Evolutionary conservation across 2,113 vertebrate genomes (phyloP).

Genomic region (Melanerpes formicivorus): DNA sequence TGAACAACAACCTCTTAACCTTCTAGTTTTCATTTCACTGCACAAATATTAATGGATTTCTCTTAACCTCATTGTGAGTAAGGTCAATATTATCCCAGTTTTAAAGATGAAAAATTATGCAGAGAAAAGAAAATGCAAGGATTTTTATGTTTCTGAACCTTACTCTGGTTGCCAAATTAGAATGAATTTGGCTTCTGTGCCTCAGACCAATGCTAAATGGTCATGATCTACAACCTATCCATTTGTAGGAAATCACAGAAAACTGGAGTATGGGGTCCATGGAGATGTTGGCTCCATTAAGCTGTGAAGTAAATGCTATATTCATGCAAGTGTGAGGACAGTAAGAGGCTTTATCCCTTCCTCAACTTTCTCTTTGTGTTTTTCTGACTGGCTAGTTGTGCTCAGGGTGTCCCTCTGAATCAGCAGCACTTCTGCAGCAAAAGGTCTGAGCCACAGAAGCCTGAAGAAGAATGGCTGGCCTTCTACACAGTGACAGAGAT

Average conservation of each 20-base stretch:
- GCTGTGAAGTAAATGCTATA: not conserved
- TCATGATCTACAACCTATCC: not conserved
- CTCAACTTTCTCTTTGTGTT: not conserved
- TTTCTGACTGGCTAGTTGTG: not conserved
- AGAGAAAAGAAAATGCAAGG: not conserved
- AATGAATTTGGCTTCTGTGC: not conserved
- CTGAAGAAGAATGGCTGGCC: not conserved
- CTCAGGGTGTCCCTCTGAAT: not conserved
- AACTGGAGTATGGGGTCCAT: rapidly evolving
- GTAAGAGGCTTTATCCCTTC: not conserved
- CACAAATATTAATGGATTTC: slow-evolving; percentile 51
- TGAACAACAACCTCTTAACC: slow-evolving; percentile 26
- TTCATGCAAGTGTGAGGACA: not conserved
- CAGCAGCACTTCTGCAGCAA: not conserved
- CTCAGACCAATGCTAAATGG: not conserved
- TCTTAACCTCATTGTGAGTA: not conserved
- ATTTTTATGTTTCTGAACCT: not conserved
- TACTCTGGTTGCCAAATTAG: not conserved
- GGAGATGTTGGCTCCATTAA: rapidly evolving
- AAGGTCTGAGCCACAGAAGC: not conserved
- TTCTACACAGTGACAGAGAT: not conserved
- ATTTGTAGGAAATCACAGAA: not conserved
- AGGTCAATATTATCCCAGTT: not conserved
- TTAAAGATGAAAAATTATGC: slow-evolving; percentile 25
- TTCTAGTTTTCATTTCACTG: slow-evolving; percentile 43